Base-by-base conservation (phyloP, 2,797 vertebrate species). In the Sciurus vulgaris region DNA sequence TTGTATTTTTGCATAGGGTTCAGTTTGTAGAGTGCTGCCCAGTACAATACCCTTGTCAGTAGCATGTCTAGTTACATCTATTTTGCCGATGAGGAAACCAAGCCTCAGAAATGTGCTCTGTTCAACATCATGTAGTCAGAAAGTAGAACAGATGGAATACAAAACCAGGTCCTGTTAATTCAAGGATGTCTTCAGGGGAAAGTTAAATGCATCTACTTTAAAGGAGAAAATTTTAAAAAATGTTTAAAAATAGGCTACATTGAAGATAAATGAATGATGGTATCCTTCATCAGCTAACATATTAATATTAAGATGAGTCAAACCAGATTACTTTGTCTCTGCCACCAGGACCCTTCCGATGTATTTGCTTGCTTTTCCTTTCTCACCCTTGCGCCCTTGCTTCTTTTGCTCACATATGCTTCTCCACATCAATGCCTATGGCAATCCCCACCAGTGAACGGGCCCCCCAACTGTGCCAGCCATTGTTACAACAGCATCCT, bases 391-490 rank as follows among this genome's bases (percentile, higher is more conserved):
- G 38, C 38, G 38, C 38, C 38, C 38, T 38, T 38, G 93, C 93
- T 93, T 97, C 95, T 96, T 96, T 86, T 86, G 95, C 96, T 97
- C 30, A 78, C 98, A 98, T 97, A 97, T 96, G 97, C 77, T 97
- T 97, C 97, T 96, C 94, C 3, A 56, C 97, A 97, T 95, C 96
- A 56, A 94, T 95, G 97, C 77, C 33, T 86, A 74, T 73, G 96
- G 98, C 98, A 93, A 70, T 94, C 95, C 94, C 94, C 96, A 93
- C 90, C 59, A 97, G 96, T 81, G 98, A 98, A 91, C 20, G 83
- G 95, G 88, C 91, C 91, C 94, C 96, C 97, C 1, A 18, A 65
- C 94, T 38, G 93, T 97, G 98, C 97, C 97, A 98, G 97, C 93
- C 95, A 97, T 96, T 97, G 97, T 98, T 96, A 96, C 41, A 96